Evolutionary conservation across 2,113 vertebrate genomes (phyloP).

Genomic region (Desmodus rotundus): DNA sequence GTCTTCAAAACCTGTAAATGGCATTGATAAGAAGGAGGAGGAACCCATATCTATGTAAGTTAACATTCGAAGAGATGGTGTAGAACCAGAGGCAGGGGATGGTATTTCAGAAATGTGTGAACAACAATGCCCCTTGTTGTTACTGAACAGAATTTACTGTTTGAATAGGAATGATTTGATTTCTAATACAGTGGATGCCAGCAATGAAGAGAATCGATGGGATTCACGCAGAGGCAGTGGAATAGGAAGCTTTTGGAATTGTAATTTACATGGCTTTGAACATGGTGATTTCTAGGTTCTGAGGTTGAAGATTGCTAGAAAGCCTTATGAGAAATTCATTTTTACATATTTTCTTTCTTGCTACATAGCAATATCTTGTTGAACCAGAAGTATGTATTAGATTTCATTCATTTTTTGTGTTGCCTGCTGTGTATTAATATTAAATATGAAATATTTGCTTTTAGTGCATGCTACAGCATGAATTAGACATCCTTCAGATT

Average conservation of each 20-base stretch:
- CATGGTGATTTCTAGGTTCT: slow-evolving; percentile 8
- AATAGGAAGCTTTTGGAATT: not conserved
- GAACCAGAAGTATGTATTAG: not conserved
- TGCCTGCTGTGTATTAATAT: not conserved
- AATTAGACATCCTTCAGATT: not conserved
- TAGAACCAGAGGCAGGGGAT: not conserved
- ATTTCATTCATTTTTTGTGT: not conserved
- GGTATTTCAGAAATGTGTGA: not conserved
- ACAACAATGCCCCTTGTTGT: not conserved
- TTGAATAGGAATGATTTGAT: not conserved
- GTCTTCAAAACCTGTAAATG: not conserved
- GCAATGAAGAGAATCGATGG: not conserved
- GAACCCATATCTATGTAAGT: not conserved
- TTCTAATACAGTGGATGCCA: not conserved
- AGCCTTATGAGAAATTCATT: not conserved
- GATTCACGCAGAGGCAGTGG: not conserved
- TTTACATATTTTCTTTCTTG: not conserved
- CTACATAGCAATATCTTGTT: not conserved
- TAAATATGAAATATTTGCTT: not conserved
- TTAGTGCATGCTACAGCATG: not conserved
- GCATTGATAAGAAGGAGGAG: not conserved
- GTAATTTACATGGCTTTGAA: not conserved
- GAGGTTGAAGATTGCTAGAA: not conserved
- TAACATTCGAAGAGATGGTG: not conserved
- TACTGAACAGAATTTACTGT: not conserved